Percentiles rank a stretch among this genome's conserved stretches.
phyloP scores from a whole-genome alignment of 1,140 invertebrate species.

The Drosophila burlai region DNA sequence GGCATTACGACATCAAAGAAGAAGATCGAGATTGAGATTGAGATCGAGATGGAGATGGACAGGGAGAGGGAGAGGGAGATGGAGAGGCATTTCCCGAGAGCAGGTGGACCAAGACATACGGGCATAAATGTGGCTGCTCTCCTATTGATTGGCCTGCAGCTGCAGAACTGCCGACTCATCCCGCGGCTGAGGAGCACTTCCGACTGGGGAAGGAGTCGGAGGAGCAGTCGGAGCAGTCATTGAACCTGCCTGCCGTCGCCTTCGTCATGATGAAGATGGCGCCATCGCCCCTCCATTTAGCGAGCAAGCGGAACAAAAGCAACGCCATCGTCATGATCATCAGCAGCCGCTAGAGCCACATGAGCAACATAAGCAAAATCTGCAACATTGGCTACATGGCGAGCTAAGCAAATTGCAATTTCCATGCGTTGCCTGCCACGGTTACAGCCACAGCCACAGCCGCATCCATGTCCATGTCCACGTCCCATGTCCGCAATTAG shows the following conservation, averaged over 20 bases:
- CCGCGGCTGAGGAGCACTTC: conserved; percentile 36
- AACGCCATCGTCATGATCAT: conserved; percentile 22
- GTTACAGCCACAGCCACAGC: conserved; percentile 3
- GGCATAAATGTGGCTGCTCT: conserved; percentile 35
- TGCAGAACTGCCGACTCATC: conserved; percentile 45
- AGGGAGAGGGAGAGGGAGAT: neutral
- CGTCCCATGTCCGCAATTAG: conserved; percentile 48
- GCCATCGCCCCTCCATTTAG: conserved; percentile 43
- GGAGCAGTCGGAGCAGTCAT: conserved; percentile 21
- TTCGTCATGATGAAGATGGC: conserved; percentile 46
- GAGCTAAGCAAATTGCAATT: conserved; percentile 55
- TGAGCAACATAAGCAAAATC: conserved; percentile 6
- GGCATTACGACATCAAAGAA: conserved; percentile 47
- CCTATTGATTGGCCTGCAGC: conserved; percentile 50
- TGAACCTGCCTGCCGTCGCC: conserved; percentile 37
- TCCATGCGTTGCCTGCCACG: conserved; percentile 50
- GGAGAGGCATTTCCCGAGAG: neutral
- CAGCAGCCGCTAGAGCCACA: conserved; percentile 15
- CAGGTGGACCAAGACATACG: conserved; percentile 29
- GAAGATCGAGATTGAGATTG: conserved; percentile 8
- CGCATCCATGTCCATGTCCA: conserved; percentile 14
- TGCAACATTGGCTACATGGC: conserved; percentile 26
- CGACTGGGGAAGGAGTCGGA: conserved; percentile 23
- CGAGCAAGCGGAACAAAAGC: conserved; percentile 54
- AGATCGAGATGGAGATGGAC: neutral